phyloP scores from a whole-genome alignment of 1,140 invertebrate species.

The Lepidotrigona ventralis region DNA sequence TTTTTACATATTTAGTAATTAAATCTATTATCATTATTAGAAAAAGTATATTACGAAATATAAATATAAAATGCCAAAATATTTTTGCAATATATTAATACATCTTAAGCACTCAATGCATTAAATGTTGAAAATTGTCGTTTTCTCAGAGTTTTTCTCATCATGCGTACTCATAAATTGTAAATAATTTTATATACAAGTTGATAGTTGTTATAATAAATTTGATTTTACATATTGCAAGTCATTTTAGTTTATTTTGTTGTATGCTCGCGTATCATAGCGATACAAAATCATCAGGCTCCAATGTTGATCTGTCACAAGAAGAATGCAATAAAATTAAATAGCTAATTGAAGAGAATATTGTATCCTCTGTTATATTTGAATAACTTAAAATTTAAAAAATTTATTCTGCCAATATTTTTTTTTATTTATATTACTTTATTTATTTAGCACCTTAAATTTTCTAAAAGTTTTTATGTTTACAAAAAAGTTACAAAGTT shows the following conservation, averaged over 20 bases:
- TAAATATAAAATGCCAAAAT: not conserved
- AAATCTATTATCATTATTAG: not conserved
- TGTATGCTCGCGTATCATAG: not conserved
- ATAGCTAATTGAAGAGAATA: not conserved
- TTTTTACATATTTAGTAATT: not conserved
- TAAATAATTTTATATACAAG: slow-evolving; percentile 40
- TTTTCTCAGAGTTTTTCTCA: not conserved
- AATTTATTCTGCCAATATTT: slow-evolving; percentile 2
- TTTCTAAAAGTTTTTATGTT: slow-evolving; percentile 10
- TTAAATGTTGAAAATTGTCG: slow-evolving; percentile 8
- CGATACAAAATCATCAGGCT: not conserved
- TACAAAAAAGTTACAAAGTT: slow-evolving; percentile 25
- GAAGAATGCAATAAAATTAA: slow-evolving; percentile 24
- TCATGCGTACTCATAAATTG: slow-evolving; percentile 26
- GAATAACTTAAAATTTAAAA: slow-evolving; percentile 7
- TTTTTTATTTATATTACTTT: slow-evolving; percentile 21
- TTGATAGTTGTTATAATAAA: slow-evolving; percentile 54
- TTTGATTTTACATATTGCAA: slow-evolving; percentile 45
- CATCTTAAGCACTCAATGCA: not conserved
- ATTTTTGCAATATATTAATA: not conserved
- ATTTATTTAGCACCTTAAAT: slow-evolving; percentile 17
- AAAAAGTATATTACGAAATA: not conserved
- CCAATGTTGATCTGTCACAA: not conserved
- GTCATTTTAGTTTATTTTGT: slow-evolving; percentile 25
- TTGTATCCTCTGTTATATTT: not conserved